Evolutionary conservation across 2,113 vertebrate genomes (phyloP).

Genomic region (Menura novaehollandiae): DNA sequence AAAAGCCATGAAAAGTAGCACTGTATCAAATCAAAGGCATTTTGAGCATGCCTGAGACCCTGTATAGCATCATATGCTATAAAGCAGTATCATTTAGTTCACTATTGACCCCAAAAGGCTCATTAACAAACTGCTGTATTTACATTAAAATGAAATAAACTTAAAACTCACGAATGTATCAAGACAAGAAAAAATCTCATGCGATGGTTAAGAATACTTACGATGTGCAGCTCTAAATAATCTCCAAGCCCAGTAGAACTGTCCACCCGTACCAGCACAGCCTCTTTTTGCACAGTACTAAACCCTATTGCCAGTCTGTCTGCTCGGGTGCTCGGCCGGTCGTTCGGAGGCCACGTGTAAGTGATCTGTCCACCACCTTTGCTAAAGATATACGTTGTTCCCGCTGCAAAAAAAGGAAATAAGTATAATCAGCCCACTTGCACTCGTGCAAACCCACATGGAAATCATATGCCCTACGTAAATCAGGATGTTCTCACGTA

Average conservation of each 20-base stretch:
- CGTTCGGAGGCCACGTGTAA: conserved; percentile 97
- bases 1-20: background rate
- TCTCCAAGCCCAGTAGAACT: conserved; percentile 96
- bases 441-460: background rate
- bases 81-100: background rate
- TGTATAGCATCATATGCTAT: background rate
- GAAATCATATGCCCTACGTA: background rate
- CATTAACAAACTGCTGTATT: background rate
- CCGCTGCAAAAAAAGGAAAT: conserved; percentile 77
- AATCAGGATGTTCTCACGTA: background rate
- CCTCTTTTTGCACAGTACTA: conserved; percentile 95
- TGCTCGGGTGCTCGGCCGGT: conserved; percentile 94
- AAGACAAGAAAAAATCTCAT: background rate
- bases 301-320: conserved; percentile 98
- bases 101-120: background rate
- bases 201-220: conserved; percentile 77
- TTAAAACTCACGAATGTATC: fast-evolving
- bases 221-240: conserved; percentile 98
- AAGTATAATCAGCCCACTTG: conserved; percentile 18
- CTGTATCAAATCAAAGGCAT: background rate
- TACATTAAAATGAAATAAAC: background rate
- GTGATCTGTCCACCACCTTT: conserved; percentile 96
- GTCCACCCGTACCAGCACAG: conserved; percentile 94
- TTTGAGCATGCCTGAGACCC: background rate
- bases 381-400: conserved; percentile 98